Conservation (phyloP, 2,888 invertebrate genomes). For the Macropis europaea region DNA sequence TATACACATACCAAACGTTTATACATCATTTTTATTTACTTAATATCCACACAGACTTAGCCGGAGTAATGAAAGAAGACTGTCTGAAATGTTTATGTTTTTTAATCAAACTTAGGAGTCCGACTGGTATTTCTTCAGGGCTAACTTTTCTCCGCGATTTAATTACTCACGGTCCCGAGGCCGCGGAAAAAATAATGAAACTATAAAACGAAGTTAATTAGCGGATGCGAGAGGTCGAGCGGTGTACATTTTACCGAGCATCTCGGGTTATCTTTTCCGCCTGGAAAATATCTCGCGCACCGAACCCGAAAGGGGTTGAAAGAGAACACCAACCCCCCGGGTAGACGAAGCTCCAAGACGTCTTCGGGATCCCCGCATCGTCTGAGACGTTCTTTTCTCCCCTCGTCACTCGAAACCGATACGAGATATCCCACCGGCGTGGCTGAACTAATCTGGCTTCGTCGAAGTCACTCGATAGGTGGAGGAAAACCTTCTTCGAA, state of each 20-base stretch:
- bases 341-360: neutral
- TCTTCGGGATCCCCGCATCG: neutral
- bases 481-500: constrained; percentile 26
- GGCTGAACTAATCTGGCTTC: constrained; percentile 63
- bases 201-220: constrained; percentile 21
- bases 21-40: too few relatives aligned
- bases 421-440: constrained; percentile 25
- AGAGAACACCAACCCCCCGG: neutral
- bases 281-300: neutral
- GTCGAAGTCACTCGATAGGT: constrained; percentile 54
- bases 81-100: too few relatives aligned
- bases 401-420: constrained; percentile 39
- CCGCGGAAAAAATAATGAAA: neutral
- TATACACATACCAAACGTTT: too few relatives aligned
- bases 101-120: too few relatives aligned
- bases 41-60: too few relatives aligned
- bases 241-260: neutral
- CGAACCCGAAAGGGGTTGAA: neutral
- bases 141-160: neutral
- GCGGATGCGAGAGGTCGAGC: neutral
- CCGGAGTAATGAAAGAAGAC: too few relatives aligned
- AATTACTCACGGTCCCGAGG: neutral
- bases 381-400: constrained; percentile 20
- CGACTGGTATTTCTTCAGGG: neutral
- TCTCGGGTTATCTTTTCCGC: neutral